These are phyloP conservation scores for Beris chalybata DNA, from an alignment of 2,888 invertebrate species.

Conservation along the genomic window DNA sequence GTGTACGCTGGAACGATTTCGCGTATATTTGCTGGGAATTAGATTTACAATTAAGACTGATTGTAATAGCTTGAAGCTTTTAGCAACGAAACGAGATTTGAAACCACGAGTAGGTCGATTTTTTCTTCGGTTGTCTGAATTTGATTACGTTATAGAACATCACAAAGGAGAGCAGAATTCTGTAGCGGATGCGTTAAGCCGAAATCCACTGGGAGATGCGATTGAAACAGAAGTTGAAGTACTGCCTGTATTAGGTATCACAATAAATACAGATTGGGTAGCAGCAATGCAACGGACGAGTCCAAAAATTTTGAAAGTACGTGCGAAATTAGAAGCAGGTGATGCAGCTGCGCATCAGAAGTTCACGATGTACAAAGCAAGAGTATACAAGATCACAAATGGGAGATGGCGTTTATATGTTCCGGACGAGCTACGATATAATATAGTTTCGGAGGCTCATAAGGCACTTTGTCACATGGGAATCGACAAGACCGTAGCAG, in stretches of 20 bases:
- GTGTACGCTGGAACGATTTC: background rate
- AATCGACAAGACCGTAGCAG: slow-evolving; percentile 4
- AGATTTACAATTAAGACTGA: background rate
- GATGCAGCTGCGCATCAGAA: background rate
- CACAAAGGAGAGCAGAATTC: slow-evolving; percentile 8
- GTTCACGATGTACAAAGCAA: slow-evolving; percentile 6
- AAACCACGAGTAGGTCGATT: slow-evolving; percentile 6
- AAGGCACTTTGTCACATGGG: slow-evolving; percentile 4
- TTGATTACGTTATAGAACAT: slow-evolving; percentile 23
- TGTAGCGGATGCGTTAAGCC: slow-evolving; percentile 28
- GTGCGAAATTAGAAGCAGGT: background rate
- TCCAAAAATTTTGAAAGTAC: background rate
- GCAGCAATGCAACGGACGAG: slow-evolving; percentile 7
- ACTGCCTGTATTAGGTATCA: slow-evolving; percentile 5
- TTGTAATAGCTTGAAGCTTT: slow-evolving; percentile 6
- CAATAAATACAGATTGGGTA: slow-evolving; percentile 12
- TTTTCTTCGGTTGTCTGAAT: background rate
- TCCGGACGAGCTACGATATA: background rate
- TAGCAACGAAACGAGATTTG: background rate
- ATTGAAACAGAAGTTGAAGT: background rate
- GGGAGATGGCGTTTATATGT: slow-evolving; percentile 8
- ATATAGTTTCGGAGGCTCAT: slow-evolving; percentile 12
- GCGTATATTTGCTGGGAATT: slow-evolving; percentile 3
- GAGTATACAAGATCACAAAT: background rate
- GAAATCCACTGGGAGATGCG: slow-evolving; percentile 11